Evolutionary conservation across 2,888 invertebrate genomes (phyloP).

Genomic region (Volucella inflata): DNA sequence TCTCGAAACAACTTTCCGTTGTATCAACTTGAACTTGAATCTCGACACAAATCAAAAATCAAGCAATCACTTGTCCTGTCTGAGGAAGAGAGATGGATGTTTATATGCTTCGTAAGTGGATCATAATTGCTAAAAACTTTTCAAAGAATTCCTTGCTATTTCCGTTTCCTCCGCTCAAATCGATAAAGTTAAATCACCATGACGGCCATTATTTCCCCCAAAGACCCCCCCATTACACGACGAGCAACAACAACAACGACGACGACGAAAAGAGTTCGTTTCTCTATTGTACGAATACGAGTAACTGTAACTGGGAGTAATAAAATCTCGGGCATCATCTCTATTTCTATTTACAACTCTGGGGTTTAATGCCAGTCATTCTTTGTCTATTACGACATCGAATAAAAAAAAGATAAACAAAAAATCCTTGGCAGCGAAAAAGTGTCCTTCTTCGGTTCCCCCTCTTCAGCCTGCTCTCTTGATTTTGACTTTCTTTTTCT

Average conservation of each 20-base stretch:
- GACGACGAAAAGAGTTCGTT: slow-evolving; percentile 13
- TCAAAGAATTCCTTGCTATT: background rate
- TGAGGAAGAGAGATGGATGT: too few relatives aligned
- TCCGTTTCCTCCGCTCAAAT: background rate
- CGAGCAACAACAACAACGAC: background rate
- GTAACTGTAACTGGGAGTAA: slow-evolving; percentile 10
- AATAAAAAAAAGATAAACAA: slow-evolving; percentile 9
- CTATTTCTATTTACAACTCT: slow-evolving; percentile 54
- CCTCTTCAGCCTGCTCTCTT: too few relatives aligned
- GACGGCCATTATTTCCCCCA: background rate
- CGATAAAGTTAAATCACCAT: slow-evolving; percentile 12
- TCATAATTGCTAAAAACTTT: background rate
- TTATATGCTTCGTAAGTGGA: background rate
- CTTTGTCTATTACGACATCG: slow-evolving; percentile 44
- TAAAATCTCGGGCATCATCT: slow-evolving; percentile 57
- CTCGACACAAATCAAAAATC: too few relatives aligned
- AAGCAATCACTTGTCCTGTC: too few relatives aligned
- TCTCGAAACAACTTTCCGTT: too few relatives aligned
- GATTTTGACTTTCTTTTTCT: background rate
- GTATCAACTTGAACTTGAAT: too few relatives aligned
- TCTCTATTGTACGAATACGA: too few relatives aligned
- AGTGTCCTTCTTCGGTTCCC: background rate
- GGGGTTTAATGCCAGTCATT: slow-evolving; percentile 51
- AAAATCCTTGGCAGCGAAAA: slow-evolving; percentile 30
- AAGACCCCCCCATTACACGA: background rate